Evolutionary conservation across 2,113 vertebrate species (phyloP).

Genomic region (Notarius quadriscutis): DNA sequence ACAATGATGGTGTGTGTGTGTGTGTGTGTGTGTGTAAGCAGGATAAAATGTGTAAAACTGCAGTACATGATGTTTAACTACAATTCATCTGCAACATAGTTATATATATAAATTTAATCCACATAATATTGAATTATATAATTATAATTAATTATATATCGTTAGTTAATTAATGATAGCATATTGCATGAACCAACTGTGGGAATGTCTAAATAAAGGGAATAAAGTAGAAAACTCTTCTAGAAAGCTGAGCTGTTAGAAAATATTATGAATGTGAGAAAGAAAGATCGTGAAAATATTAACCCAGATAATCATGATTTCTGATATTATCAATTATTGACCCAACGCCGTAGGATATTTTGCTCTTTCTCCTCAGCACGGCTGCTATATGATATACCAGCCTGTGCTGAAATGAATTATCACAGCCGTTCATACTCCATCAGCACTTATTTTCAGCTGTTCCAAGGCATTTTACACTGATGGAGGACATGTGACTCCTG

Average conservation of each 20-base stretch:
- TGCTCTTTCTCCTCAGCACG: neutral
- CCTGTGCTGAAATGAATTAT: neutral
- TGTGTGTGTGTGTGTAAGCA: neutral
- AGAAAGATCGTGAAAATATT: neutral
- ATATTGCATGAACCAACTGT: neutral
- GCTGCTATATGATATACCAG: neutral
- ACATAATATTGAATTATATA: neutral
- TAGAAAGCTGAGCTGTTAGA: neutral
- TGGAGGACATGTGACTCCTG: neutral
- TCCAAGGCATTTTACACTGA: neutral
- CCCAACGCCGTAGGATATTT: neutral
- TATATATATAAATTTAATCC: neutral
- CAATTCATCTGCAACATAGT: neutral
- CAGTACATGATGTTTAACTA: neutral
- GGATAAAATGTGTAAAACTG: neutral
- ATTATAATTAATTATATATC: neutral
- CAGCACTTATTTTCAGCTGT: slow-evolving; percentile 10
- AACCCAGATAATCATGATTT: neutral
- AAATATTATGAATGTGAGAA: neutral
- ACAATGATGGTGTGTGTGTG: neutral
- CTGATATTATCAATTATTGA: neutral
- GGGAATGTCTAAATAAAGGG: neutral
- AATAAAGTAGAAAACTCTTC: neutral
- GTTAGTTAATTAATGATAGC: neutral
- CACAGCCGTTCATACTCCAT: neutral